Base-by-base conservation (phyloP, 2,797 vertebrate species). In the Danio choprae region DNA sequence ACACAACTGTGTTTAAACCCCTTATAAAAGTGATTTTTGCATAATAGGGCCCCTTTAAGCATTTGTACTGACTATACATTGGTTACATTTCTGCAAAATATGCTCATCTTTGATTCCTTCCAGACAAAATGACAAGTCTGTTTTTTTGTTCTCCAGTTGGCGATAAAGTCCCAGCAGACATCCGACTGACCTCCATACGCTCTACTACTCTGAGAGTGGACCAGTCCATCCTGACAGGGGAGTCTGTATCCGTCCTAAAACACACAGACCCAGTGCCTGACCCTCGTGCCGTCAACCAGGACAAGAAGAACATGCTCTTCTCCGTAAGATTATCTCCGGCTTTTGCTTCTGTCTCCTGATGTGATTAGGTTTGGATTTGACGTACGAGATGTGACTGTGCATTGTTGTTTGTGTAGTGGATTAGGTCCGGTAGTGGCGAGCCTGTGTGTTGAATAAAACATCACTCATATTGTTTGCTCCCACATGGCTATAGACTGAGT, bases 261-360 rank as follows among this genome's bases (percentile, higher is more conserved):
- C 94, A 95, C 90, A 95, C 93, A 0, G 94, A 95, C 83, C 93
- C 94, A 1, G 94, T 95, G 16, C 94, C 94, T 6, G 94, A 95
- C 64, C 94, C 94, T 38, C 86, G 94, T 15, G 94, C 94, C 10
- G 94, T 95, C 75, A 95, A 95, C 87, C 94, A 95, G 89, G 94
- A 95, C 90, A 95, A 95, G 89, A 95, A 95, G 86, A 95, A 95
- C 89, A 95, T 95, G 94, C 92, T 94, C 10, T 94, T 95, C 81
- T 95, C 93, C 78, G 94, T 95, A 87, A 93, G 94, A 90, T 22
- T 46, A 22, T 70, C 18, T 59, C 9, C 20, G 22, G n/a, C 74
- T 63, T 62, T 56, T 59, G 36, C 64, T 43, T 55, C n/a, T 22
- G 18, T 29, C 12, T 36, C 68, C 22, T 44, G 10, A 67, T 43